Conservation (phyloP, 2,113 vertebrate species). For the Otocyon megalotis region DNA sequence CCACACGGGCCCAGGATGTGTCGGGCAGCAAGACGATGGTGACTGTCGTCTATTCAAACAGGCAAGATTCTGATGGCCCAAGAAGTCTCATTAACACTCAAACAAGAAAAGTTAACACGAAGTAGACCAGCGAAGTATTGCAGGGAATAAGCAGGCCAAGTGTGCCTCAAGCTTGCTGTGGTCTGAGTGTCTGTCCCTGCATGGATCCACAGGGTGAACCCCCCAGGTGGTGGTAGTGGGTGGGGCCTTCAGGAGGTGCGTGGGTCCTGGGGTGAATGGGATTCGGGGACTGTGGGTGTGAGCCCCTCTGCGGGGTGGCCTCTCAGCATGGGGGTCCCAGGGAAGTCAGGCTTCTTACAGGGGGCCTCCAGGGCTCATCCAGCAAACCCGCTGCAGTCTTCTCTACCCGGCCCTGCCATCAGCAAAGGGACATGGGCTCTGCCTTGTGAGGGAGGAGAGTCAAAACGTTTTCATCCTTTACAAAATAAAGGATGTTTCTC, state of each 20-base stretch:
- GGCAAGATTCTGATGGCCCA: not conserved
- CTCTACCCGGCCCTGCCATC: not conserved
- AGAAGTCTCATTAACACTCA: not conserved
- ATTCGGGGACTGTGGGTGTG: not conserved
- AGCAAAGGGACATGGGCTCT: not conserved
- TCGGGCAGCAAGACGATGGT: not conserved
- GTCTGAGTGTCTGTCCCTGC: not conserved
- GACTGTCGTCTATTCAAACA: not conserved
- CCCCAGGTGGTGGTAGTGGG: not conserved
- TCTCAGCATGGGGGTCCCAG: not conserved
- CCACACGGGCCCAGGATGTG: accelerated
- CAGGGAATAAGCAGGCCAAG: not conserved
- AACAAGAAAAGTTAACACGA: not conserved
- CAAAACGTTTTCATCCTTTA: not conserved
- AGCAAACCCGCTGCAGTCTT: not conserved
- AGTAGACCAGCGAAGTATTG: not conserved
- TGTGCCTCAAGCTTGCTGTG: not conserved
- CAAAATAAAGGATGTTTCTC: not conserved
- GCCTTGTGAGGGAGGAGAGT: not conserved
- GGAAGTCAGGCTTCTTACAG: not conserved
- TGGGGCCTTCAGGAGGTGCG: not conserved
- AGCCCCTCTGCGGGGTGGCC: not conserved
- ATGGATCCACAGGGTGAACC: not conserved
- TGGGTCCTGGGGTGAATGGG: not conserved
- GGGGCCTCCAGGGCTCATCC: not conserved